These are phyloP conservation scores for Peucedramus taeniatus DNA, from an alignment of 2,113 vertebrate genomes.

Conservation along the genomic window DNA sequence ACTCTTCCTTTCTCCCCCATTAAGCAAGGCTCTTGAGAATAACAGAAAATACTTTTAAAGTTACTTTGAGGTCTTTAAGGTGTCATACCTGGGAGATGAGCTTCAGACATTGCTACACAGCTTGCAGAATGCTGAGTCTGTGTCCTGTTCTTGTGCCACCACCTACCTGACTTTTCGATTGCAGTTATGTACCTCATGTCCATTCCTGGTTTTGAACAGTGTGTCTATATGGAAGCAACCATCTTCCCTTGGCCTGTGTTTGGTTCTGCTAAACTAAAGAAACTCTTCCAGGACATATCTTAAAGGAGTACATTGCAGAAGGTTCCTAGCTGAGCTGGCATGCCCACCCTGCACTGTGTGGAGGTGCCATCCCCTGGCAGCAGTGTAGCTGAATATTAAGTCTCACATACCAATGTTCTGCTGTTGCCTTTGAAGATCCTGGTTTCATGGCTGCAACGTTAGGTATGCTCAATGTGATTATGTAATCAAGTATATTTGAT, in stretches of 20 bases:
- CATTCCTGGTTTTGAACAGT: background rate
- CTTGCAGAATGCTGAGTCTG: background rate
- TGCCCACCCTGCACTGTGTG: background rate
- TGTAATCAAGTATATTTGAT: background rate
- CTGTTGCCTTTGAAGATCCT: background rate
- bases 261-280: background rate
- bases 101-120: background rate
- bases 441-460: background rate
- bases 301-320: background rate
- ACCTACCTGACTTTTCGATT: background rate
- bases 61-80: background rate
- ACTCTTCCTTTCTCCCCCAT: background rate
- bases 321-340: background rate
- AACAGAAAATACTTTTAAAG: background rate
- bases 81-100: background rate
- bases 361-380: background rate
- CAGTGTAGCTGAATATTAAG: background rate
- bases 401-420: background rate
- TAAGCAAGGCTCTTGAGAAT: background rate
- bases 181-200: background rate
- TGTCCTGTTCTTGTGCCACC: background rate
- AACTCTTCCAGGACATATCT: background rate
- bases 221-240: background rate
- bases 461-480: background rate
- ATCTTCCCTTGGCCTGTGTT: background rate